Base-by-base conservation (phyloP, 2,888 invertebrate genomes). In the Pollenia labialis region DNA sequence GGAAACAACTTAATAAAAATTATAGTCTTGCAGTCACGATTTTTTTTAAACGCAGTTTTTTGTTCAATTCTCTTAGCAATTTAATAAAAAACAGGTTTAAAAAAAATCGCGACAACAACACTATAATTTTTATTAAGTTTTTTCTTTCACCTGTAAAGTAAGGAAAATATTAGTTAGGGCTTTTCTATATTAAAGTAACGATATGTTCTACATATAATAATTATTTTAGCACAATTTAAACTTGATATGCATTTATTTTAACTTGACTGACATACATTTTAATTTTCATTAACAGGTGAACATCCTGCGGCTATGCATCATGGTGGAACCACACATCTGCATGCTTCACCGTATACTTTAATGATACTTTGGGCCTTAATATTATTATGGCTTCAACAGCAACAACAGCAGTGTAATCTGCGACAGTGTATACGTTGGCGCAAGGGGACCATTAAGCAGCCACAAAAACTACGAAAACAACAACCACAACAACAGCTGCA, bases 261-360 rank as follows among this genome's bases (percentile, higher is more conserved):
- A 56, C 18, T 72, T 85, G 89, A 10, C 16, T 16, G 18, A 14
- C 95, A 16, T 18, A 46, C 11, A 11, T 11, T 4, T 58, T 14
- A 58, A 58, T 16, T 54, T 72, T 46, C 16, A 72, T 72, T 74
- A 56, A 62, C 58, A 97, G 97, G 97, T 91, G 97, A 97, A 94
- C 96, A 97, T 92, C 97, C 97, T 90, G 97, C 97, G 81, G 97
- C 97, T 64, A 97, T 97, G 97, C 96, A 97, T 94, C 96, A 97
- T 90, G 96, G 96, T 69, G 94, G 90, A 81, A 91, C 92, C 64
- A 87, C 90, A 88, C 89, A 90, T 62, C 80, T 90, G n/a, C 90
- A 89, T 87, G 90, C 91, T 76, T 90, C 92, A 80, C 87, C 90
- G 40, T 88, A 89, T 79, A 66, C 90, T 46, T 85, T 91, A 68